Conservation (phyloP, 2,113 vertebrate genomes). For the Calidris pygmaea region DNA sequence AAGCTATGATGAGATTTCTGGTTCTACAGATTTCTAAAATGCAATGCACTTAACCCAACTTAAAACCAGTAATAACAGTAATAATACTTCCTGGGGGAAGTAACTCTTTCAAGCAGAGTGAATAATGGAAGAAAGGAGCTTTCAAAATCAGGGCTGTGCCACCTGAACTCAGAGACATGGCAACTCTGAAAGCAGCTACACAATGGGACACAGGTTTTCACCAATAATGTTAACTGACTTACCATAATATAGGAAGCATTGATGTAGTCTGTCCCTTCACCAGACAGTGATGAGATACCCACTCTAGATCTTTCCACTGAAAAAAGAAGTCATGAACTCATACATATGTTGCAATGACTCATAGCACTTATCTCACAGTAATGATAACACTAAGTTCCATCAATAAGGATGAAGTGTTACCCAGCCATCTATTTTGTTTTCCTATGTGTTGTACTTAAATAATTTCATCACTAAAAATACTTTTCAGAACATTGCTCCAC, state of each 20-base stretch:
- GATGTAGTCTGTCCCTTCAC: conserved; percentile 89
- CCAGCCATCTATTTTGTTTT: not conserved
- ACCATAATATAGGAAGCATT: conserved; percentile 92
- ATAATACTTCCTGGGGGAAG: not conserved
- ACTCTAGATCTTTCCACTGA: conserved; percentile 89
- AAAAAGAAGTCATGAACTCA: conserved; percentile 47
- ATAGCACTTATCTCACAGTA: not conserved
- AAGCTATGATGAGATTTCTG: not conserved
- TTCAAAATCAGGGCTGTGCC: not conserved
- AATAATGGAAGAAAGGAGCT: not conserved
- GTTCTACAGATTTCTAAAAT: not conserved
- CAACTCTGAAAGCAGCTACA: not conserved
- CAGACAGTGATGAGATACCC: conserved; percentile 78
- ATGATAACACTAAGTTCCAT: not conserved
- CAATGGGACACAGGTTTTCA: not conserved
- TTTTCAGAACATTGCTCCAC: not conserved
- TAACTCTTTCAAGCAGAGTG: not conserved
- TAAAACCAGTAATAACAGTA: not conserved
- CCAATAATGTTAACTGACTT: conserved; percentile 34
- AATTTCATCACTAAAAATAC: not conserved
- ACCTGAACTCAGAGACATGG: not conserved
- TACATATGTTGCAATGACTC: not conserved
- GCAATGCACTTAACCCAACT: not conserved
- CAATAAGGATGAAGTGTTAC: not conserved
- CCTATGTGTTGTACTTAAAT: not conserved